phyloP scores from a whole-genome alignment of 2,888 invertebrate species.

The Xylota sylvarum region DNA sequence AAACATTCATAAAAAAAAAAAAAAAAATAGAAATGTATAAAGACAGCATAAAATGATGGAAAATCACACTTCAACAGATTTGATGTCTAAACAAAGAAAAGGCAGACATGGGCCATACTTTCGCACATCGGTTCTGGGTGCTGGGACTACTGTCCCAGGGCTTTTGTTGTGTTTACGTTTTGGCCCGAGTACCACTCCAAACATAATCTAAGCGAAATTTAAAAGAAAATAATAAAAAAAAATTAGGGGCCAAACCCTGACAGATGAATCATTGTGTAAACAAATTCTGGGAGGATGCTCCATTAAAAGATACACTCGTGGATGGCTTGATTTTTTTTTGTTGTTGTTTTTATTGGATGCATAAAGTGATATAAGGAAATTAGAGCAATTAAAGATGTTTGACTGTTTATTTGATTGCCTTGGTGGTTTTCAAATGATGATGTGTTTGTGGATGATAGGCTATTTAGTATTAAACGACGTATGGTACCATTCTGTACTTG shows the following conservation, averaged over 20 bases:
- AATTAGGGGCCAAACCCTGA: conserved; percentile 27
- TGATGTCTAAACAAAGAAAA: conserved; percentile 75
- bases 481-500: conserved; percentile 49
- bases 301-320: conserved; percentile 39
- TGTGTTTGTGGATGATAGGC: conserved; percentile 58
- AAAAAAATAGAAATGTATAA: conserved; percentile 1
- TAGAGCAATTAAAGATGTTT: conserved; percentile 56
- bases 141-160: conserved; percentile 33
- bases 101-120: conserved; percentile 75
- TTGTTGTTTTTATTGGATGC: neutral
- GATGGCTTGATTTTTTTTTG: neutral
- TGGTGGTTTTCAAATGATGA: conserved; percentile 69
- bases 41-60: conserved; percentile 55
- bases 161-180: conserved; percentile 62
- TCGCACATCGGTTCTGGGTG: conserved; percentile 43
- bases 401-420: conserved; percentile 56
- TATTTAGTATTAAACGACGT: conserved; percentile 37
- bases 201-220: conserved; percentile 33
- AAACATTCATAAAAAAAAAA: conserved; percentile 6
- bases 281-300: conserved; percentile 28
- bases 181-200: conserved; percentile 62
- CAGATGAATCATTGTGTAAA: conserved; percentile 58
- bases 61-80: conserved; percentile 76
- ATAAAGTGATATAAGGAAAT: conserved; percentile 42
- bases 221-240: neutral